These are phyloP conservation scores for Paratrypauchen microcephalus DNA, from an alignment of 2,797 vertebrate species.

Conservation along the genomic window DNA sequence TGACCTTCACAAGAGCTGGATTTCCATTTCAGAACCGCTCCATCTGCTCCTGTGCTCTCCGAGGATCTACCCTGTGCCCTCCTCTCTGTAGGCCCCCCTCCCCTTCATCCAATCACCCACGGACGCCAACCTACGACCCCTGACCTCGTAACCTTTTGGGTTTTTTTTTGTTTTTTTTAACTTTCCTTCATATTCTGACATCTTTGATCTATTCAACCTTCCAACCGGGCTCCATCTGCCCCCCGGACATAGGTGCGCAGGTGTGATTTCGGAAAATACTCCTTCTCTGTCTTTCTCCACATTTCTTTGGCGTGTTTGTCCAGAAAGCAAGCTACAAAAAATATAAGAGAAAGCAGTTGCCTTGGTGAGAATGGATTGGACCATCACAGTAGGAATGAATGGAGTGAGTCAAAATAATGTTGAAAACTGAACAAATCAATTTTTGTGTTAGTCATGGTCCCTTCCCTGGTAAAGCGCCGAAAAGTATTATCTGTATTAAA, in stretches of 20 bases:
- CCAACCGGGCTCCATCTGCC: constrained; percentile 28
- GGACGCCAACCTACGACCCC: neutral
- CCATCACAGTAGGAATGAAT: neutral
- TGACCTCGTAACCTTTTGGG: constrained; percentile 3
- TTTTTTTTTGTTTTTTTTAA: constrained; percentile 4
- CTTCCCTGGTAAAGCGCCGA: neutral
- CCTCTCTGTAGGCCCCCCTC: neutral
- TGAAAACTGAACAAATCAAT: neutral
- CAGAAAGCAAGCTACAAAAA: neutral
- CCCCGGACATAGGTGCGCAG: constrained; percentile 34
- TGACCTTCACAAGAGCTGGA: constrained; percentile 1
- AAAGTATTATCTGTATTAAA: neutral
- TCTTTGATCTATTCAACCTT: constrained; percentile 40
- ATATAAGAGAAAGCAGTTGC: neutral
- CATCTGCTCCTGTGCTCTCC: constrained; percentile 14
- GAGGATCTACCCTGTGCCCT: neutral
- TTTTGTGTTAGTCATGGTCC: constrained; percentile 8
- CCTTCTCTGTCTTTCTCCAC: neutral
- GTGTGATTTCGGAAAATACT: constrained; percentile 32
- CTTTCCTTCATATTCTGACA: constrained; percentile 8
- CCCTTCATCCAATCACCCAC: constrained; percentile 25
- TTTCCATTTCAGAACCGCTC: neutral
- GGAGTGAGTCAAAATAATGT: neutral
- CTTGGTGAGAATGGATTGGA: neutral
- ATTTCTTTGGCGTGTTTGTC: constrained; percentile 16